Evolutionary conservation across 2,113 vertebrate species (phyloP).

Genomic region (Pedionomus torquatus): DNA sequence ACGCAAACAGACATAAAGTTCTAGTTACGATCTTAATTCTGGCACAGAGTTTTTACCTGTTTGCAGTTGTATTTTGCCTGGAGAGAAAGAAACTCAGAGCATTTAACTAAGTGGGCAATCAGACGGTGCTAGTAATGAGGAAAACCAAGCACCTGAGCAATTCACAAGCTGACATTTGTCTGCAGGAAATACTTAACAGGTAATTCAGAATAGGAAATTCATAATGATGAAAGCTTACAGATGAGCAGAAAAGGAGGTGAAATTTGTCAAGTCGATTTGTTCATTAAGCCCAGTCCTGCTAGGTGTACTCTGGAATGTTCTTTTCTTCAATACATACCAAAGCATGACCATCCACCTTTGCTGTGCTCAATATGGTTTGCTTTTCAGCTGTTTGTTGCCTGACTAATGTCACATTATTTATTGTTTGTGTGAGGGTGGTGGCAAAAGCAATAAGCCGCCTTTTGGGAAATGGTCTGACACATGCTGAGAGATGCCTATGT

Average conservation of each 20-base stretch:
- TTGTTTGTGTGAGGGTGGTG: neutral
- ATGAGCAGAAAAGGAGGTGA: neutral
- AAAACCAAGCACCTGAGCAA: neutral
- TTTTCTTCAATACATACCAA: neutral
- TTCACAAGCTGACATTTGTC: neutral
- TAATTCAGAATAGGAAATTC: neutral
- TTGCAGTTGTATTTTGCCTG: neutral
- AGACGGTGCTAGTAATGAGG: neutral
- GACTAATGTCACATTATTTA: neutral
- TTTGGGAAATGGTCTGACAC: neutral
- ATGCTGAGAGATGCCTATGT: neutral
- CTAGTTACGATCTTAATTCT: neutral
- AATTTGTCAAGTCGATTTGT: conserved; percentile 2
- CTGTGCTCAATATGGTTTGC: neutral
- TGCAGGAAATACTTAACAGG: neutral
- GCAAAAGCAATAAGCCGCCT: neutral
- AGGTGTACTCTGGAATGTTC: neutral
- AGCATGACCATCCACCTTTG: neutral
- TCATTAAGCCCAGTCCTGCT: neutral
- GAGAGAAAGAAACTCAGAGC: neutral
- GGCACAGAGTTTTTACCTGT: neutral
- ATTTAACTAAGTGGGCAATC: neutral
- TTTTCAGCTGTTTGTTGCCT: neutral
- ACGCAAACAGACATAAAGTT: neutral
- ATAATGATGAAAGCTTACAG: neutral